Evolutionary conservation across 1,140 invertebrate genomes (phyloP).

Genomic region (Lerema accius): DNA sequence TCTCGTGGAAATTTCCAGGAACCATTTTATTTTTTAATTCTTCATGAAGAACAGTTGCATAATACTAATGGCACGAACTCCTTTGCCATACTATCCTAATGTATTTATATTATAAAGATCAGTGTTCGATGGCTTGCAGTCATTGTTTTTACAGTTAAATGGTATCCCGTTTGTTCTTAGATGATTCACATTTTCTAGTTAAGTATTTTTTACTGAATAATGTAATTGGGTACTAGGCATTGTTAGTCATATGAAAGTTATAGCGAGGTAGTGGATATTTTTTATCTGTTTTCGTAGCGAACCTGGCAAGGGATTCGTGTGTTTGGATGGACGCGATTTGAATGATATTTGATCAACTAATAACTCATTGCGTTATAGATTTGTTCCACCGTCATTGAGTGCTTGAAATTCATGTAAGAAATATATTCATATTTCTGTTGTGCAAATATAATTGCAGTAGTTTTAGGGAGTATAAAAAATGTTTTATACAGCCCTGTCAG

Average conservation of each 20-base stretch:
- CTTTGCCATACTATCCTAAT: too few relatives aligned
- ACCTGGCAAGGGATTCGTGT: constrained; percentile 11
- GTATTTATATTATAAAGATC: constrained; percentile 27
- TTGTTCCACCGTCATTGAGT: constrained; percentile 14
- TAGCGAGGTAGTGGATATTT: constrained; percentile 35
- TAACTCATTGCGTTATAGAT: constrained; percentile 19
- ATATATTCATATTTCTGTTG: too few relatives aligned
- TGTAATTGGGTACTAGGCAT: constrained; percentile 55
- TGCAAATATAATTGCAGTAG: too few relatives aligned
- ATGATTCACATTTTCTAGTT: constrained; percentile 41
- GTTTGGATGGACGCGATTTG: constrained; percentile 15
- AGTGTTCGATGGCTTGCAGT: constrained; percentile 39
- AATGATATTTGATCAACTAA: not conserved
- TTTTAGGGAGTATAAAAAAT: too few relatives aligned
- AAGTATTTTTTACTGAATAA: constrained; percentile 49
- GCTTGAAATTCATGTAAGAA: not conserved
- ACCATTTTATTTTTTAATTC: too few relatives aligned
- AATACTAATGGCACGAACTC: too few relatives aligned
- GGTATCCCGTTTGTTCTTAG: constrained; percentile 28
- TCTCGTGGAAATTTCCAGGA: too few relatives aligned
- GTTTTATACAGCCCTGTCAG: too few relatives aligned
- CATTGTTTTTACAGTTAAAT: constrained; percentile 22
- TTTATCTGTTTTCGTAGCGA: constrained; percentile 41
- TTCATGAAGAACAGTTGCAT: too few relatives aligned
- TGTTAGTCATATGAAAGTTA: constrained; percentile 48